phyloP scores from a whole-genome alignment of 2,113 vertebrate genomes.

The Centrocercus urophasianus region DNA sequence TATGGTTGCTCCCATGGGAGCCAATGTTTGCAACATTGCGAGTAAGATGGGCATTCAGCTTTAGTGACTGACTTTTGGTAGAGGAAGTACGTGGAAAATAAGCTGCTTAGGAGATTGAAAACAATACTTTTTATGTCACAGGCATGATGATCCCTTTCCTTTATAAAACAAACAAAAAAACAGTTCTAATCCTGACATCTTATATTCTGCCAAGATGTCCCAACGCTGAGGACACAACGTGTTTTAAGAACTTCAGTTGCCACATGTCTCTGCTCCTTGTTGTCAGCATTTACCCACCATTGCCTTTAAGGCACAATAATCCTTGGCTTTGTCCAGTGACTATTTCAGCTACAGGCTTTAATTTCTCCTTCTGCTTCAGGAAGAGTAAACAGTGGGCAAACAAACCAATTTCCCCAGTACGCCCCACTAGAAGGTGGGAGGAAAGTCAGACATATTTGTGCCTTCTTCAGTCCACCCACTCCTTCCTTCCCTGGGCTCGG shows the following conservation, averaged over 20 bases:
- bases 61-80: background rate
- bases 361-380: background rate
- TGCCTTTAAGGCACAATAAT: fast-evolving
- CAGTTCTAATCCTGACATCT: background rate
- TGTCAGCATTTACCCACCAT: background rate
- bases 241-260: background rate
- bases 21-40: background rate
- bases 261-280: background rate
- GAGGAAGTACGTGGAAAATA: background rate
- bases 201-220: background rate
- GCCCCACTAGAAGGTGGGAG: slow-evolving; percentile 11
- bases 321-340: fast-evolving
- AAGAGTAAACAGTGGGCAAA: background rate
- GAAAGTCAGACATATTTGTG: slow-evolving; percentile 12
- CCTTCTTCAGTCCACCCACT: slow-evolving; percentile 48
- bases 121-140: background rate
- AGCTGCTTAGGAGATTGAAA: background rate
- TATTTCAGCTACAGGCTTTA: background rate
- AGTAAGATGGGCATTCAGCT: background rate
- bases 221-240: background rate
- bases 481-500: slow-evolving; percentile 51
- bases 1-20: background rate
- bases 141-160: background rate
- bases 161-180: background rate
- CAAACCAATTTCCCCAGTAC: background rate